Evolutionary conservation across 2,113 vertebrate species (phyloP).

Genomic region (Emydura subglobosa): DNA sequence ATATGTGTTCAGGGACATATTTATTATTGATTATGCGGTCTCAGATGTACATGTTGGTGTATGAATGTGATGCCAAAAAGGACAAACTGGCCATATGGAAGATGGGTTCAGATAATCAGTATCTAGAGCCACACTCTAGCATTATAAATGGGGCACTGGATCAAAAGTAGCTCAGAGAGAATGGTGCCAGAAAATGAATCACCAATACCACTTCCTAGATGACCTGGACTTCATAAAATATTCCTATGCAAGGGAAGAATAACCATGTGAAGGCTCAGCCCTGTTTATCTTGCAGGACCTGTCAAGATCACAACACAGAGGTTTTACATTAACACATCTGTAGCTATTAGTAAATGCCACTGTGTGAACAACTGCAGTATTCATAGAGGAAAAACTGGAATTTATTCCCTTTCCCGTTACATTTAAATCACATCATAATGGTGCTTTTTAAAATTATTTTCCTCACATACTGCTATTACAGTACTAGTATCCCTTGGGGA

Average conservation of each 20-base stretch:
- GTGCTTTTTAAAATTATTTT: background rate
- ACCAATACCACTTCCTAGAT: background rate
- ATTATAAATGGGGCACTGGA: background rate
- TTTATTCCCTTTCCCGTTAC: background rate
- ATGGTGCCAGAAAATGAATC: fast-evolving
- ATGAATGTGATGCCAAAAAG: background rate
- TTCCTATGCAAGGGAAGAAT: background rate
- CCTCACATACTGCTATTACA: background rate
- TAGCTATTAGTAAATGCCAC: background rate
- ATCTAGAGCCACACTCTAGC: background rate
- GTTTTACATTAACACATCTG: background rate
- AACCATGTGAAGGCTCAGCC: background rate
- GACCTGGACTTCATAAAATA: background rate
- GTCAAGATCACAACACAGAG: background rate
- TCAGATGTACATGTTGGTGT: background rate
- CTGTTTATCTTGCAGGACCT: background rate
- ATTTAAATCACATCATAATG: background rate
- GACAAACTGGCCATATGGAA: background rate
- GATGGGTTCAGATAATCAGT: too few relatives aligned
- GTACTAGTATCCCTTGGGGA: background rate
- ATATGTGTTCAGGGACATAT: too few relatives aligned
- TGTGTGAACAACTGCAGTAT: background rate
- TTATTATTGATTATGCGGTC: too few relatives aligned
- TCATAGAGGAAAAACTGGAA: background rate
- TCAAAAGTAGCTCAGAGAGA: background rate